Conservation (phyloP, 2,113 vertebrate genomes). For the human region DNA sequence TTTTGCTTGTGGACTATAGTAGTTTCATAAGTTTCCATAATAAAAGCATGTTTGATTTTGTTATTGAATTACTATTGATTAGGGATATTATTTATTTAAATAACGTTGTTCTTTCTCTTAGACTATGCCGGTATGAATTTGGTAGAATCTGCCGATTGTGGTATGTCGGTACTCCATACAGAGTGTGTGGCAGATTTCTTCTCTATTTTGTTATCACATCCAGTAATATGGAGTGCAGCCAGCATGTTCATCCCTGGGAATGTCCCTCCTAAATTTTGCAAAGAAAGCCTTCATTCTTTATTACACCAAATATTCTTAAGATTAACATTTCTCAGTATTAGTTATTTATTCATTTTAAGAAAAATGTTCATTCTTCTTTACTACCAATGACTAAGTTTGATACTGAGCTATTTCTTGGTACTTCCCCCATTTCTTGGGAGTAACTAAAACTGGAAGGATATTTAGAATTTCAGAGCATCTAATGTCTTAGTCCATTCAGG, state of each 20-base stretch:
- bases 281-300: slow-evolving; percentile 12
- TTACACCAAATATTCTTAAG: not conserved
- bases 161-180: not conserved
- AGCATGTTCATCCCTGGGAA: not conserved
- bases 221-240: not conserved
- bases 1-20: not conserved
- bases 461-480: slow-evolving; percentile 3
- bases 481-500: not conserved
- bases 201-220: not conserved
- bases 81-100: not conserved
- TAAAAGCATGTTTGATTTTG: not conserved
- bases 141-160: not conserved
- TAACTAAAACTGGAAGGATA: not conserved
- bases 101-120: slow-evolving; percentile 4
- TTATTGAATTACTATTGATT: not conserved
- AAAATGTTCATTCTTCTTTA: not conserved
- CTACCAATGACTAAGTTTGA: not conserved
- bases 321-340: not conserved
- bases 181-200: not conserved
- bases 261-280: not conserved
- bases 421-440: not conserved
- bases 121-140: not conserved
- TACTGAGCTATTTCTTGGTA: not conserved
- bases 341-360: not conserved
- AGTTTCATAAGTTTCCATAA: not conserved